Percentiles rank a stretch among this genome's conserved stretches.
Conservation (phyloP, 2,888 invertebrate genomes). For the Eucera pruinosa region DNA sequence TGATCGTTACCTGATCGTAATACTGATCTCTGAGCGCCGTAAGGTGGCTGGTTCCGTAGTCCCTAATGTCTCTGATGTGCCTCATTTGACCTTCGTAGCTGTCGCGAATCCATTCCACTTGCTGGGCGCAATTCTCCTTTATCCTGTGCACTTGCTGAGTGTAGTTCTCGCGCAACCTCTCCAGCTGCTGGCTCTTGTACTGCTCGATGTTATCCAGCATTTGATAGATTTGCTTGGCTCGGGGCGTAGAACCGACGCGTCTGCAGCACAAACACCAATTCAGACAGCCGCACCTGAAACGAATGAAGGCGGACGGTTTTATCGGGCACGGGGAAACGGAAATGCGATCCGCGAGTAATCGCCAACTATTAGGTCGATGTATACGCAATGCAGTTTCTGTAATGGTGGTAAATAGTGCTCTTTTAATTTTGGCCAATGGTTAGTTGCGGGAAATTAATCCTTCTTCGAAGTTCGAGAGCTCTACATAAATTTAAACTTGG, state of each 20-base stretch:
- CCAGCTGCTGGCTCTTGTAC: constrained; percentile 95
- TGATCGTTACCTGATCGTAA: constrained; percentile 93
- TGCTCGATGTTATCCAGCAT: constrained; percentile 96
- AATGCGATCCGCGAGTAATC: too few relatives aligned
- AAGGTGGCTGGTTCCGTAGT: constrained; percentile 95
- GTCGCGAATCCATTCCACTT: constrained; percentile 96
- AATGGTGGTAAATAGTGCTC: too few relatives aligned
- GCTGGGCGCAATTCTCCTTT: constrained; percentile 96
- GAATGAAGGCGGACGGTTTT: constrained; percentile 23
- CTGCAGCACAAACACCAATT: constrained; percentile 92
- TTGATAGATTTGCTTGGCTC: constrained; percentile 93
- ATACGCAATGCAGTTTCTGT: too few relatives aligned
- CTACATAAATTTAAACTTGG: too few relatives aligned
- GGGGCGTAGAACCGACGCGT: constrained; percentile 89
- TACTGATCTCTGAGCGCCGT: constrained; percentile 95
- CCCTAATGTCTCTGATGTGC: constrained; percentile 94
- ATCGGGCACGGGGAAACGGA: too few relatives aligned
- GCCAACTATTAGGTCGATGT: too few relatives aligned
- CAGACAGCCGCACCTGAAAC: constrained; percentile 89
- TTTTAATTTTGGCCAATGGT: too few relatives aligned
- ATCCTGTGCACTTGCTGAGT: constrained; percentile 96
- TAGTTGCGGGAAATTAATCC: too few relatives aligned
- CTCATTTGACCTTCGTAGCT: constrained; percentile 95
- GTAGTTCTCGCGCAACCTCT: constrained; percentile 95
- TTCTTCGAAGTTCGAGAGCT: too few relatives aligned